Percentiles rank a stretch among this genome's conserved stretches.
Evolutionary conservation across 2,888 invertebrate species (phyloP).

Genomic region (Tinea trinotella): DNA sequence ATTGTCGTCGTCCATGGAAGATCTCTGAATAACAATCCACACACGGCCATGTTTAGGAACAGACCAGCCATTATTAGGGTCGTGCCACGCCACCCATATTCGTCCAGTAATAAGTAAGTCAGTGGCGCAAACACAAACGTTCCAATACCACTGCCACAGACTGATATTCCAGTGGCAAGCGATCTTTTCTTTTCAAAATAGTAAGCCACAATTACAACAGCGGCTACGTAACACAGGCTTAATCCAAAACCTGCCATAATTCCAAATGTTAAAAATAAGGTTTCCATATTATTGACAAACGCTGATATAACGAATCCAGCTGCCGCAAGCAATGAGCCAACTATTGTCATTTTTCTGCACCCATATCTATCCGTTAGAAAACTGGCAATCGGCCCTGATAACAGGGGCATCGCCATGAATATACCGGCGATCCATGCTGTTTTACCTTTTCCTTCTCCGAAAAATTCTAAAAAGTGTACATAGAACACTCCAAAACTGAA

Average conservation of each 20-base stretch:
- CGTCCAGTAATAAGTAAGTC: constrained; percentile 79
- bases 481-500: constrained; percentile 94
- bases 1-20: constrained; percentile 69
- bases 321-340: constrained; percentile 82
- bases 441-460: constrained; percentile 86
- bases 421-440: constrained; percentile 93
- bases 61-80: constrained; percentile 85
- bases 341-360: constrained; percentile 83
- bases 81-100: constrained; percentile 89
- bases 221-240: constrained; percentile 90
- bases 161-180: constrained; percentile 88
- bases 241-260: constrained; percentile 88
- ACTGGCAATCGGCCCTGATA: constrained; percentile 89
- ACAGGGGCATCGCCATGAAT: constrained; percentile 91
- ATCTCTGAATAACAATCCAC: constrained; percentile 86
- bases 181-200: constrained; percentile 90
- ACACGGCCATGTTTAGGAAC: constrained; percentile 86
- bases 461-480: constrained; percentile 87
- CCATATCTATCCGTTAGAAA: constrained; percentile 88
- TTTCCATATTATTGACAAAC: constrained; percentile 81
- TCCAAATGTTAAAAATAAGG: constrained; percentile 86
- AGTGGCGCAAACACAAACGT: constrained; percentile 90
- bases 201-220: constrained; percentile 91
- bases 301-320: constrained; percentile 84
- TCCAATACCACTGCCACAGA: constrained; percentile 90